phyloP scores from a whole-genome alignment of 2,888 invertebrate genomes.

The Latheticus oryzae region DNA sequence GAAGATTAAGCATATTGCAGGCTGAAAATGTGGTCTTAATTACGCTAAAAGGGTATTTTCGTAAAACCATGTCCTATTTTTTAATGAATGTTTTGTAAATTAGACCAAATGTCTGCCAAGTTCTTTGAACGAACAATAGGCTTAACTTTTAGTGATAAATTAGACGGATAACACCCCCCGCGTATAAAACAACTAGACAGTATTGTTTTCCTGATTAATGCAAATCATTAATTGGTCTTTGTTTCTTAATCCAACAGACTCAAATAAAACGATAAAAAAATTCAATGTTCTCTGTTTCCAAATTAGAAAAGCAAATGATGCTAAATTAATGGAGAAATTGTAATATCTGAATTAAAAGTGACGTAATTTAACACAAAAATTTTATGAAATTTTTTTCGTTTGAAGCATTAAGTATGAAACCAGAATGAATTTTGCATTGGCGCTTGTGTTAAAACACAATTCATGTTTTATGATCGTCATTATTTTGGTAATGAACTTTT shows the following conservation, averaged over 20 bases:
- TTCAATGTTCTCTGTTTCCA: neutral
- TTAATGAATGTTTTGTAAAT: constrained; percentile 28
- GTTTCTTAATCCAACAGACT: constrained; percentile 6
- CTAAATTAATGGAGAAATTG: constrained; percentile 32
- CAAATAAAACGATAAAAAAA: constrained; percentile 9
- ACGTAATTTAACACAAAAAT: constrained; percentile 22
- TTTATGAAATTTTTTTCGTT: constrained; percentile 23
- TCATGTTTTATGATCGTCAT: constrained; percentile 21
- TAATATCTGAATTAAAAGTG: constrained; percentile 20
- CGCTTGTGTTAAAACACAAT: constrained; percentile 13
- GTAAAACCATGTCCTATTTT: constrained; percentile 29
- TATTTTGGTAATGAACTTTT: constrained; percentile 28
- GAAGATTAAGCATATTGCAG: constrained; percentile 26
- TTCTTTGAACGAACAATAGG: constrained; percentile 32
- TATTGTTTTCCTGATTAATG: constrained; percentile 32
- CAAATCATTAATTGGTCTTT: constrained; percentile 34
- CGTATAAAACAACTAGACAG: constrained; percentile 25
- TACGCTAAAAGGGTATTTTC: constrained; percentile 34
- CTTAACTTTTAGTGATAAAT: constrained; percentile 28
- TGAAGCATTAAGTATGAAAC: constrained; percentile 25
- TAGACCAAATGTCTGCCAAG: constrained; percentile 24
- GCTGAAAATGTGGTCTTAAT: constrained; percentile 29
- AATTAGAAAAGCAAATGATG: constrained; percentile 7
- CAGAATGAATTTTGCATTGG: constrained; percentile 8
- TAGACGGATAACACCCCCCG: constrained; percentile 25